Evolutionary conservation across 1,140 invertebrate genomes (phyloP), one percentile per base, ranked within the genome.

Genomic region (Brachionus sp.): DNA sequence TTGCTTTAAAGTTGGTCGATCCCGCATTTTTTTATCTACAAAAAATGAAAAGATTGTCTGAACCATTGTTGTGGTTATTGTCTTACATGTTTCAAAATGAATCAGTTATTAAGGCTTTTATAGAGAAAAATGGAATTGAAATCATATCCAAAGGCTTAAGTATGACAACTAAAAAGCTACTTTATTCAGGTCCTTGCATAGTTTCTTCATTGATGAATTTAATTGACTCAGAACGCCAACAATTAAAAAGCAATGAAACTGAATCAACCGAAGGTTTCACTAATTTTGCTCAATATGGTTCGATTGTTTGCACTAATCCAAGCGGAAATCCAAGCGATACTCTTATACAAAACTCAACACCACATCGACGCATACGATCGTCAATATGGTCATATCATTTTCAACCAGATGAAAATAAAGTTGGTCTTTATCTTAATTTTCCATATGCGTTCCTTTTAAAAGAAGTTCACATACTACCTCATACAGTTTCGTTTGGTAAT

Each of bases 361-460:
- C 93, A 33, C 93, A 95, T 85, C 90, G 94, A 84, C 89, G 94
- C 84, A 93, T 94, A 0, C 90, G 95, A 77, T 93, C 93, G 6
- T 93, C 95, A 1, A 93, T 94, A 53, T 95, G 95, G 93, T 94
- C 93, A 39, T 95, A 96, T 88, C 94, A 96, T 88, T 97, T 95
- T 89, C 95, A 94, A 88, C 94, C 94, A 0, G 94, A 95, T 85
- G 95, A 96, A 89, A 92, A 92, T 9, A 94, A 93, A 89, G 93
- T 95, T 0, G 94, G 95, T 87, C 90, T 96, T 5, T 93, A 92
- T 5, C 91, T 96, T 23, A 93, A 92, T n/a, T 88, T 96, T 84
- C 95, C 94, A 0, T 95, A 94, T 87, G 94, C 95, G n/a, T 92
- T 95, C 85, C 89, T 95, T 68, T 88, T 96, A n/a, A 93, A 90